Percentiles rank a stretch among this genome's conserved stretches.
phyloP scores from a whole-genome alignment of 2,888 invertebrate species.

The Beris morrisii region DNA sequence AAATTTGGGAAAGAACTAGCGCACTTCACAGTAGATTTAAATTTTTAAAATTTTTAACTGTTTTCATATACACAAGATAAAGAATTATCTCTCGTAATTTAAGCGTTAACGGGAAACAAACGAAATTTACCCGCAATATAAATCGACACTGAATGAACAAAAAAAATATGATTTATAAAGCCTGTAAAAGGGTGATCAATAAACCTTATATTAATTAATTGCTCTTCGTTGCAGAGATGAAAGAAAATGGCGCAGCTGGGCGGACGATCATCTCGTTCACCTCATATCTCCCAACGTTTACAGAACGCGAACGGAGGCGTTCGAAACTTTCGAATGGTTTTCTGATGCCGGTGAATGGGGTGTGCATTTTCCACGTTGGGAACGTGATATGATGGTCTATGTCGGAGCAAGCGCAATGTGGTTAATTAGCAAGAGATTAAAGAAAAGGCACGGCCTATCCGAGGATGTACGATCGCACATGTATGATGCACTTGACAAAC shows the following conservation, averaged over 20 bases:
- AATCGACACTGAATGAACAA: too few species aligned
- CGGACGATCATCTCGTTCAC: slow-evolving; percentile 88
- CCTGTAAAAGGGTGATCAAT: too few species aligned
- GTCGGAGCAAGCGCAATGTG: slow-evolving; percentile 94
- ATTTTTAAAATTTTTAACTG: too few species aligned
- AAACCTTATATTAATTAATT: too few species aligned
- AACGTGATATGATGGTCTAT: slow-evolving; percentile 84
- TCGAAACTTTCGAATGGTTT: slow-evolving; percentile 94
- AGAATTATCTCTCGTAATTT: too few species aligned
- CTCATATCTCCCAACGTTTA: slow-evolving; percentile 96
- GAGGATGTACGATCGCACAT: slow-evolving; percentile 88
- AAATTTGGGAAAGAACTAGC: too few species aligned
- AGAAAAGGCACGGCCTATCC: slow-evolving; percentile 80
- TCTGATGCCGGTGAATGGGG: slow-evolving; percentile 92
- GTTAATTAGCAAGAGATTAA: slow-evolving; percentile 84
- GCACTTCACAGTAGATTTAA: too few species aligned
- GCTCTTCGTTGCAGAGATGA: slow-evolving; percentile 71
- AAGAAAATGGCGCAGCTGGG: slow-evolving; percentile 95
- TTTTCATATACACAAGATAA: too few species aligned
- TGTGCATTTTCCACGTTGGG: slow-evolving; percentile 82
- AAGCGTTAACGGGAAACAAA: too few species aligned
- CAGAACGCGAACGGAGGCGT: slow-evolving; percentile 77
- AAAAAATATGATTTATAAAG: too few species aligned
- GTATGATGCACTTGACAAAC: slow-evolving; percentile 84
- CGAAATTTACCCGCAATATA: too few species aligned